Base-by-base conservation (phyloP, 2,113 vertebrate species). In the Mormyrus iriodes region DNA sequence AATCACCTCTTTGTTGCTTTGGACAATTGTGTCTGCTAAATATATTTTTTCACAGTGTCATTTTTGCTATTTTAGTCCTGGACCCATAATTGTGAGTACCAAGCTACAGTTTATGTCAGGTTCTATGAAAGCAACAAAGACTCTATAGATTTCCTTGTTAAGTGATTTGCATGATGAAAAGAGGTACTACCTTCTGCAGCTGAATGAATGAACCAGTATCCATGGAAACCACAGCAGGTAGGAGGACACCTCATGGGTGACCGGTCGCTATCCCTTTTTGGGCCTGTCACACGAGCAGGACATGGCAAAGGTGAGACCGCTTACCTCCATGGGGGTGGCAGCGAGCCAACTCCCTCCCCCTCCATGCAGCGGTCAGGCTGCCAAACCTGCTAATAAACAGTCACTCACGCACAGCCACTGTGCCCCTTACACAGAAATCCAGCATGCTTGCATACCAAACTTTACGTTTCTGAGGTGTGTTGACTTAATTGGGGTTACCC, bases 61-160 rank as follows among this genome's bases (percentile, higher is more conserved):
- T 76, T 92, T 87, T 90, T 73, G 94, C 88, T 92, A 49, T 93
- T 9, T n/a, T 93, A 99, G 98, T 96, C 99, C 85, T 95, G 99
- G 94, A 99, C 98, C 98, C 86, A 99, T 99, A 95, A 99, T 99
- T 94, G 98, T 99, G 92, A 99, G 97, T 90, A 98, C 96, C 90
- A 99, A 98, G 91, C 95, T 99, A 90, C 92, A 76, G 96, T 98
- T 12, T 99, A 99, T 89, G 96, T 99, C 89, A 99, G 98, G 92
- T 99, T 99, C 94, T 99, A 99, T 93, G 97, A 99, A 95, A 98
- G 94, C 95, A 99, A 99, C 96, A 99, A 99, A 95, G 98, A 99
- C 95, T 99, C 99, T 95, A 98, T 99, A 92, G 98, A 99, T 92
- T 99, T 98, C 89, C 96, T 99, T 55, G 98, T 98, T 99, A 95